Evolutionary conservation across 92 coral and sea anemone species (phyloP), one percentile per base, ranked within the genome.

Genomic region (Phenganax marumi): DNA sequence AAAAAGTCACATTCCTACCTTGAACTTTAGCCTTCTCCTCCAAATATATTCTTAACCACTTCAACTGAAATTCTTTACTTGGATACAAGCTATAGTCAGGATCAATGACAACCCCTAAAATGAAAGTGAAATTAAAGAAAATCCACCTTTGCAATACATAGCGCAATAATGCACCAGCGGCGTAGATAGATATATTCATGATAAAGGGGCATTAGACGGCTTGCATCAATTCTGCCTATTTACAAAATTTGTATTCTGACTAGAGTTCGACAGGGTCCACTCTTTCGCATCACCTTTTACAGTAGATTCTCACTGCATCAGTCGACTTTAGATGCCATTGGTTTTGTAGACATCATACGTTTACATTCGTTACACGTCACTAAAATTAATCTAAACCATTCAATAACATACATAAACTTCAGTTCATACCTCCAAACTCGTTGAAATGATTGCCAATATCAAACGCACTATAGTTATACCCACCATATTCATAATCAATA

Each of bases 401-500:
- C 21, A 51, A 17, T 71, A 18, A 13, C 24, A 39, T 52, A 48
- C 25, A 82, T 24, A 22, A 14, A 64, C 53, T 8, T 18, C 55
- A 12, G 0, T 50, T 48, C 68, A 12, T 89, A 94, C 98, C 98
- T 90, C 97, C 98, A 92, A 86, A 94, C 87, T 94, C 98, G 84
- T 93, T 90, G 84, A 94, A 94, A 65, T 94, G 98, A 48, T 94
- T 94, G 13, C 94, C 98, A 60, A 94, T 92, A 75, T 94, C 98
- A 70, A 85, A 75, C 7, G 95, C 90, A 46, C 86, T 57, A 70
- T 88, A 91, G 88, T 94, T 94, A 87, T 85, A 85, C 53, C 89
- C 89, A 68, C 94, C 98, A 87, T 94, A 94, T 87, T 94, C 98
- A 73, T 87, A 94, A 80, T 94, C 98, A 76, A 94, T 94, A 51